Percentiles rank a stretch among this genome's conserved stretches.
phyloP scores from a whole-genome alignment of 2,888 invertebrate genomes.

The Heliothis peltigera region DNA sequence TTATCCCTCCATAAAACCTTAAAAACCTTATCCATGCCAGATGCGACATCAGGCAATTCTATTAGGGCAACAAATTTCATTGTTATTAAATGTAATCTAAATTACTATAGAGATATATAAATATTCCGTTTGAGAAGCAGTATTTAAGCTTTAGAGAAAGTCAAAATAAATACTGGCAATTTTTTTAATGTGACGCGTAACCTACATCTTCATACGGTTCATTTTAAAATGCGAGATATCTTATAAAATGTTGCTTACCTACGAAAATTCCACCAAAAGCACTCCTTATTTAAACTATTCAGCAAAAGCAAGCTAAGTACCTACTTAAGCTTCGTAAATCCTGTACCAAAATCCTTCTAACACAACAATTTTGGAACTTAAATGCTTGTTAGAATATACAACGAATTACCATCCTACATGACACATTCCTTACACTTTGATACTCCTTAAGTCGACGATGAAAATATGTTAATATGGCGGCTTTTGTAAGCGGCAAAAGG shows the following conservation, averaged over 20 bases:
- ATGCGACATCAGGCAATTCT: background rate
- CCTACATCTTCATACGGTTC: no score
- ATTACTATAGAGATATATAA: no score
- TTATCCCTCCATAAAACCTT: background rate
- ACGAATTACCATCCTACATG: constrained; percentile 11
- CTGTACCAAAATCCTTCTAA: constrained; percentile 13
- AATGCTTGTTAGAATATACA: constrained; percentile 12
- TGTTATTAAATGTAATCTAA: background rate
- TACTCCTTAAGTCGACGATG: constrained; percentile 8
- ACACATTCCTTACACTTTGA: constrained; percentile 25
- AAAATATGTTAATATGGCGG: constrained; percentile 29
- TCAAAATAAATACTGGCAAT: no score
- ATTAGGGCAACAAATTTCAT: background rate
- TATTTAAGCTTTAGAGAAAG: no score
- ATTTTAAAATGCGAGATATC: no score
- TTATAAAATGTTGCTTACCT: background rate
- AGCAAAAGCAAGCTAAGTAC: background rate
- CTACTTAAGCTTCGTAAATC: background rate
- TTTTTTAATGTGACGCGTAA: no score
- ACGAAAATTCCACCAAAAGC: background rate
- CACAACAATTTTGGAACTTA: constrained; percentile 22
- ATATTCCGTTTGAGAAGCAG: no score
- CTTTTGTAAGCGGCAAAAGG: constrained; percentile 1
- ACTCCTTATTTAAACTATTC: background rate
- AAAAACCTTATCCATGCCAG: background rate